Evolutionary conservation across 2,888 invertebrate species (phyloP).

Genomic region (Neoaliturus tenellus): DNA sequence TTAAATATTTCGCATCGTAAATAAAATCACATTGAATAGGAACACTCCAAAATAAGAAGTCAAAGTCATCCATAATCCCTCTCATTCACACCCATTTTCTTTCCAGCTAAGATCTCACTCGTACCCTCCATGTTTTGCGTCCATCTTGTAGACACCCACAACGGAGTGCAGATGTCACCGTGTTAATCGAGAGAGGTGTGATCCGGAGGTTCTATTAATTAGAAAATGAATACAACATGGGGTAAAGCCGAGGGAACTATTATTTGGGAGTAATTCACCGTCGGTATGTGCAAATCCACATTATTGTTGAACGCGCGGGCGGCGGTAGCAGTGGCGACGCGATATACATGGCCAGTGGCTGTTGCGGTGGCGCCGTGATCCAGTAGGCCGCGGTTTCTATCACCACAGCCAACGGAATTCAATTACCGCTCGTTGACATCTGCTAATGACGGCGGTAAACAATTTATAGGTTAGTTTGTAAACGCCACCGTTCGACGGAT

Average conservation of each 20-base stretch:
- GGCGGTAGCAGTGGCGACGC: neutral
- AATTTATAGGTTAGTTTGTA: conserved; percentile 52
- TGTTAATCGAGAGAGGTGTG: too few relatives aligned
- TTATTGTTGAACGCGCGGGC: neutral
- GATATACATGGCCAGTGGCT: conserved; percentile 17
- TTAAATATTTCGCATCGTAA: too few relatives aligned
- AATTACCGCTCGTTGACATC: conserved; percentile 42
- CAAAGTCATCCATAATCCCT: too few relatives aligned
- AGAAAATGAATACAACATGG: conserved; percentile 26
- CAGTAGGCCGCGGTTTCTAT: neutral
- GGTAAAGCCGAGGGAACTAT: neutral
- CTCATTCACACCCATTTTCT: too few relatives aligned
- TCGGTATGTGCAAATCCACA: conserved; percentile 17
- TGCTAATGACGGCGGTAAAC: conserved; percentile 47
- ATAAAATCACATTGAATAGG: too few relatives aligned
- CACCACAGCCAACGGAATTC: conserved; percentile 37
- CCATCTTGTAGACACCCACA: too few relatives aligned
- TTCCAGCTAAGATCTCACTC: too few relatives aligned
- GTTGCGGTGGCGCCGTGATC: conserved; percentile 5
- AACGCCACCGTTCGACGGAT: conserved; percentile 31
- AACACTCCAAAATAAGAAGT: too few relatives aligned
- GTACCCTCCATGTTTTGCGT: too few relatives aligned
- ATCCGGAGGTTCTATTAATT: conserved; percentile 25
- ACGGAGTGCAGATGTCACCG: too few relatives aligned
- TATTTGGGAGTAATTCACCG: conserved; percentile 28